Evolutionary conservation across 1,140 invertebrate genomes (phyloP), one percentile per base, ranked within the genome.

Genomic region (Drosophila pseudoobscura): DNA sequence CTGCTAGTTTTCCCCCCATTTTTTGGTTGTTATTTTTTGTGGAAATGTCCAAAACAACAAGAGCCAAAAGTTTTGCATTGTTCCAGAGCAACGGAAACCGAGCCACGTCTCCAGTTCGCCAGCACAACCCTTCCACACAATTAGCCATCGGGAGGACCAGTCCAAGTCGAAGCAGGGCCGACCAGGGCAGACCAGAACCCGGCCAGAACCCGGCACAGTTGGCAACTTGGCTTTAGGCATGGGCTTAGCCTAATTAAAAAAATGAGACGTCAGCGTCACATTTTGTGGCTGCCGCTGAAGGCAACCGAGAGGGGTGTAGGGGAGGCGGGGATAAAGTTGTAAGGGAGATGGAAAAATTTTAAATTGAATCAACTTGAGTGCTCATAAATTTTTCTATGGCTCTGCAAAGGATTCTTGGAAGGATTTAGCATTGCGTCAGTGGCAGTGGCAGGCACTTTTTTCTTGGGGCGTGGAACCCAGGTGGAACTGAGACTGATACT

Each of bases 231-330:
- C 80, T 89, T 84, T 73, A 64, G 69, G 72, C 66, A 56, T 60
- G 68, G 70, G 75, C 87, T 90, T 89, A 87, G 87, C 68, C 87
- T 90, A 90, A 90, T 90, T 90, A 90, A 87, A 90, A 88, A 73
- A 62, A 56, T 63, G 56, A 74, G 56, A 80, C 56, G 77, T 77
- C 80, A 80, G 66, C 78, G 78, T 78, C 74, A 87, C 63, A 85
- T 65, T 73, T 77, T 73, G 70, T 57, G 75, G 60, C 55, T 58
- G 71, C 26, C 52, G 35, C 46, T 75, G 47, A 51, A 26, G 57
- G 39, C 55, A 59, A 22, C 20, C 17, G 15, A 22, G 45, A 58
- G 41, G 15, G 31, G 24, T 17, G 17, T 17, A 1, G 17, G 17
- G 17, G 35, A 5, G 22, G 51, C 39, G 44, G 31, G 72, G 44